These are phyloP conservation scores for Stigmatopora argus DNA, from an alignment of 2,113 vertebrate species.

Conservation along the genomic window DNA sequence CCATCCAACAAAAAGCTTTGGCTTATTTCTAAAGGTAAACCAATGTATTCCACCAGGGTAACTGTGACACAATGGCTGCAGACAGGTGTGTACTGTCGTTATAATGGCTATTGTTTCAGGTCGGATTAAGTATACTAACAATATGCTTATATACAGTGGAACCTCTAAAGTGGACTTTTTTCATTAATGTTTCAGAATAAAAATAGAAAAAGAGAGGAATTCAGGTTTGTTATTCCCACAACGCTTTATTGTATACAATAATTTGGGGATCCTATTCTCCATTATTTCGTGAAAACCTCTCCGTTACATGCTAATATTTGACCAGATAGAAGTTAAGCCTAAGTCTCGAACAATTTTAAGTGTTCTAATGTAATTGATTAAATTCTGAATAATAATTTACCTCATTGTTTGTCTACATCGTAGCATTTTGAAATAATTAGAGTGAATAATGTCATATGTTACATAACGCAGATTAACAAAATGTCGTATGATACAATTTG, in stretches of 20 bases:
- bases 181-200: background rate
- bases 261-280: background rate
- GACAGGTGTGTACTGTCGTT: constrained; percentile 9
- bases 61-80: constrained; percentile 30
- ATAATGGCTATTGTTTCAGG: constrained; percentile 40
- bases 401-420: background rate
- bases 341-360: no score
- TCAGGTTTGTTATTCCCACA: background rate
- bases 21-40: constrained; percentile 43
- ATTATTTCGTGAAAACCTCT: background rate
- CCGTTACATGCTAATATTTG: background rate
- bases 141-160: background rate
- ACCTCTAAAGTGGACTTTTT: background rate
- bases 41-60: constrained; percentile 16
- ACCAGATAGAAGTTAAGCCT: background rate
- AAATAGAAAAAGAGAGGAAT: background rate
- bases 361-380: background rate
- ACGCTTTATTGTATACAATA: background rate
- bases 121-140: constrained; percentile 9
- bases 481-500: background rate
- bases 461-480: background rate
- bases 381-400: background rate
- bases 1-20: constrained; percentile 18
- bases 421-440: background rate
- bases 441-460: background rate